phyloP scores from a whole-genome alignment of 2,113 vertebrate species.

The Tympanuchus pallidicinctus region DNA sequence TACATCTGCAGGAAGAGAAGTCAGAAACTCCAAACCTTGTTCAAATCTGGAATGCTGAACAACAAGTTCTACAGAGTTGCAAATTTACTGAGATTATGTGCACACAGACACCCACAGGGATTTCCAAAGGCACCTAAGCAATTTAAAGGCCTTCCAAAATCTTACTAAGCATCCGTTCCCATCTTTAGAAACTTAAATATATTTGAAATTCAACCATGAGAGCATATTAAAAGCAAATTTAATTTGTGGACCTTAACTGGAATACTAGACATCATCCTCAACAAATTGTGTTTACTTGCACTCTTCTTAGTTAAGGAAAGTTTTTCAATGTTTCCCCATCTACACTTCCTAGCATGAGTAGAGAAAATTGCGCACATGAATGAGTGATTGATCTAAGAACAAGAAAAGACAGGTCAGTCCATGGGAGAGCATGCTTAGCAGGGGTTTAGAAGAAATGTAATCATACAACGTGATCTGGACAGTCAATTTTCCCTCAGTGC shows the following conservation, averaged over 20 bases:
- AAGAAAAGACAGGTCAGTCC: neutral
- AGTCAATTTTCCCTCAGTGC: neutral
- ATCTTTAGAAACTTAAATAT: constrained; percentile 58
- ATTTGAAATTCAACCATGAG: constrained; percentile 39
- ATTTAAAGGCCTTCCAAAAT: constrained; percentile 59
- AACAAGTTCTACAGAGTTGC: neutral
- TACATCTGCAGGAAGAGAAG: neutral
- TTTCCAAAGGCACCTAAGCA: constrained; percentile 43
- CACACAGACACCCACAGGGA: neutral
- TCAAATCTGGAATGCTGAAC: constrained; percentile 3
- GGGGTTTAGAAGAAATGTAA: neutral
- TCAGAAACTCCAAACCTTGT: neutral
- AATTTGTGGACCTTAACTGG: constrained; percentile 2
- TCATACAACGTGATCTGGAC: neutral
- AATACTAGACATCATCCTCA: neutral
- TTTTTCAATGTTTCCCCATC: neutral
- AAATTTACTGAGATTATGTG: constrained; percentile 33
- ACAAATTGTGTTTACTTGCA: constrained; percentile 3
- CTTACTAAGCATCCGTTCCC: constrained; percentile 38
- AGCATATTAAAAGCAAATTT: constrained; percentile 29
- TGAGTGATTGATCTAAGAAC: neutral
- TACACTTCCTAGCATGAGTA: neutral
- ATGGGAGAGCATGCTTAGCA: neutral
- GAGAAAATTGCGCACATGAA: neutral
- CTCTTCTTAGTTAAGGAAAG: neutral